Conservation (phyloP, 2,888 invertebrate genomes). For the Amphiduros pacificus region DNA sequence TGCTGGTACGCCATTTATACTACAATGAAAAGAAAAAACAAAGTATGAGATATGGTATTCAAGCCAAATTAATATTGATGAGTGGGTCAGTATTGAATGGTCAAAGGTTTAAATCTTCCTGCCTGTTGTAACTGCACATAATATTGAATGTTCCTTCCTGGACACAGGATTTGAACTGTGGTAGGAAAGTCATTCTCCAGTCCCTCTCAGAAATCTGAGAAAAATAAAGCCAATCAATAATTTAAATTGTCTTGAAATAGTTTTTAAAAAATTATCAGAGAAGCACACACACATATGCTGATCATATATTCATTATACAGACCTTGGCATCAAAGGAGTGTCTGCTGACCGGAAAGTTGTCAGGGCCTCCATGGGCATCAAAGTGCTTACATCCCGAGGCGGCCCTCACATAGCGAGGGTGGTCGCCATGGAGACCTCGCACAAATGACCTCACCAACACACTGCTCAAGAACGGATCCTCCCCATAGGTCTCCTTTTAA, state of each 20-base stretch:
- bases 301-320: background rate
- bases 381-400: conserved; percentile 56
- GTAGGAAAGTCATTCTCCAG: conserved; percentile 48
- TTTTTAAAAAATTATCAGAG: background rate
- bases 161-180: conserved; percentile 47
- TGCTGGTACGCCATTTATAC: conserved; percentile 38
- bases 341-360: conserved; percentile 44
- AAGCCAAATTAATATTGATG: too few relatives aligned
- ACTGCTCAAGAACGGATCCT: conserved; percentile 53
- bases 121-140: conserved; percentile 58
- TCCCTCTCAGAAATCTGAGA: conserved; percentile 48
- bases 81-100: too few relatives aligned
- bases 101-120: conserved; percentile 9
- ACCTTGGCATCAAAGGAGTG: conserved; percentile 29
- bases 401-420: conserved; percentile 46
- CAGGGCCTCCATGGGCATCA: conserved; percentile 54
- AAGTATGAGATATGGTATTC: too few relatives aligned
- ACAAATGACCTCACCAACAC: conserved; percentile 43
- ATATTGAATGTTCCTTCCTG: conserved; percentile 49
- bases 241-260: background rate
- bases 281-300: too few relatives aligned
- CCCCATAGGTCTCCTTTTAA: conserved; percentile 55
- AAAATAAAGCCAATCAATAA: too few relatives aligned
- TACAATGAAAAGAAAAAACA: conserved; percentile 29
- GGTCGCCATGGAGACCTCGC: conserved; percentile 49